These are phyloP conservation scores for Lepas anatifera DNA, from an alignment of 2,888 invertebrate genomes.

Conservation along the genomic window DNA sequence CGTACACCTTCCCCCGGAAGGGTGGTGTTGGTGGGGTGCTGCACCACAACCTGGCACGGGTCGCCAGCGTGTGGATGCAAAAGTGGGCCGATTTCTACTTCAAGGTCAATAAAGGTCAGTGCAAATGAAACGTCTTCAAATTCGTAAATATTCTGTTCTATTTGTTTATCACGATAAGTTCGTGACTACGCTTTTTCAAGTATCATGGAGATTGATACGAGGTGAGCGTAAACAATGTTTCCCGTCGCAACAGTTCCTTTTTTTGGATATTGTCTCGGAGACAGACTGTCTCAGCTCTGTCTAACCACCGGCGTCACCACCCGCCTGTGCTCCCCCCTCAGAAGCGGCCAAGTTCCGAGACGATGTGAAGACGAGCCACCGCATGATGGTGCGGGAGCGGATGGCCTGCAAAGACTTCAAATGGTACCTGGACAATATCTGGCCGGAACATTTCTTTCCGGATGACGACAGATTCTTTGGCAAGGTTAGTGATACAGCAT, in stretches of 20 bases:
- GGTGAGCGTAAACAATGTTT: too few species aligned
- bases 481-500: conserved; percentile 58
- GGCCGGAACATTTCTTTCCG: conserved; percentile 95
- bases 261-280: too few species aligned
- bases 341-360: conserved; percentile 48
- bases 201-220: too few species aligned
- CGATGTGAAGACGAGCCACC: conserved; percentile 45
- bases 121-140: too few species aligned
- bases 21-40: conserved; percentile 82
- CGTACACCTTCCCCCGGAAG: conserved; percentile 72
- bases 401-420: conserved; percentile 73
- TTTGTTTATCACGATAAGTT: too few species aligned
- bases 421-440: conserved; percentile 89
- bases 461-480: conserved; percentile 78
- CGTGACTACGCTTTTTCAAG: too few species aligned
- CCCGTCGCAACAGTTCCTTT: too few species aligned
- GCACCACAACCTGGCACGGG: conserved; percentile 78
- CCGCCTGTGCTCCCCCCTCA: too few species aligned
- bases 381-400: conserved; percentile 52
- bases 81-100: conserved; percentile 89
- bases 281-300: too few species aligned
- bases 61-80: conserved; percentile 96
- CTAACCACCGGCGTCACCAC: too few species aligned
- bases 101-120: conserved; percentile 56
- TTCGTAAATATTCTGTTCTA: too few species aligned